A percentile compares a stretch with the other conserved stretches of the same genome.
These are phyloP conservation scores for Stomorhina lunata DNA, from an alignment of 2,888 invertebrate genomes.

Conservation along the genomic window DNA sequence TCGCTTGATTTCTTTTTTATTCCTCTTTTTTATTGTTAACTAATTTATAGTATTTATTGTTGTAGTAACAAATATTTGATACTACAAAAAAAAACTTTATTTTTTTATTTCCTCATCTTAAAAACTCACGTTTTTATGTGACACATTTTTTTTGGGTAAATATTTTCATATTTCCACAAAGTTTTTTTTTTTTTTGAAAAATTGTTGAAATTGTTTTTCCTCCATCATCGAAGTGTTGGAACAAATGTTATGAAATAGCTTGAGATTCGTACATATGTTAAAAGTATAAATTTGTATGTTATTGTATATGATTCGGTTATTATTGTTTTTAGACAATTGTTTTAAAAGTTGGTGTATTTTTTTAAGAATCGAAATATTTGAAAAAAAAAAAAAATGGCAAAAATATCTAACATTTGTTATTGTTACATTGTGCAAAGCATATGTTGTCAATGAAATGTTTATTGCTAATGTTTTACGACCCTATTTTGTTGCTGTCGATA, in stretches of 20 bases:
- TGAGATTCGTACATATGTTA: not conserved
- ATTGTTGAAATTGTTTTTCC: constrained; percentile 42
- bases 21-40: constrained; percentile 13
- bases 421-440: constrained; percentile 45
- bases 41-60: constrained; percentile 19
- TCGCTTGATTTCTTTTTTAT: not conserved
- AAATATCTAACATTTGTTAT: constrained; percentile 40
- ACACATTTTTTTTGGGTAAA: constrained; percentile 55
- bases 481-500: constrained; percentile 31
- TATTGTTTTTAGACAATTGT: constrained; percentile 51
- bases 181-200: constrained; percentile 3
- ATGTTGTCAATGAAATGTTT: constrained; percentile 65
- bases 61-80: not conserved
- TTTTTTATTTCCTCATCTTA: constrained; percentile 39
- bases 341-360: constrained; percentile 21
- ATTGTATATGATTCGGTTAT: constrained; percentile 15
- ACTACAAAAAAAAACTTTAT: not conserved
- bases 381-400: not conserved
- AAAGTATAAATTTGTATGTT: not conserved
- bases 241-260: constrained; percentile 42
- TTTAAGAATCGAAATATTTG: constrained; percentile 9
- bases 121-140: constrained; percentile 59
- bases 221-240: constrained; percentile 52
- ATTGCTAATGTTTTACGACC: constrained; percentile 57
- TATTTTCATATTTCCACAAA: not conserved